Conservation (phyloP, 2,113 vertebrate genomes). For the Ptychochromis oligacanthus region DNA sequence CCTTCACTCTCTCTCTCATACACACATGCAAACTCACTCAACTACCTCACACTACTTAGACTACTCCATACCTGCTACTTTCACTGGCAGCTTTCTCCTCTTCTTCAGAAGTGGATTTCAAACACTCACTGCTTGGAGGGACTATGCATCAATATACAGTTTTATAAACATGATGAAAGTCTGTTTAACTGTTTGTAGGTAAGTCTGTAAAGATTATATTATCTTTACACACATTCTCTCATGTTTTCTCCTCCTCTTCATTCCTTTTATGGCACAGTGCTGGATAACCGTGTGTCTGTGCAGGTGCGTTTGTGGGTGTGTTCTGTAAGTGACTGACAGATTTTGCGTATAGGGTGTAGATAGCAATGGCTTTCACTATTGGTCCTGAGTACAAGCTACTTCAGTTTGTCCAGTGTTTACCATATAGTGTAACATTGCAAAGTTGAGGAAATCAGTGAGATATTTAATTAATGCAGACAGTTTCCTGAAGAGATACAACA, state of each 20-base stretch:
- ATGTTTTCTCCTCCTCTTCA: not conserved
- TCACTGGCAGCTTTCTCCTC: constrained; percentile 51
- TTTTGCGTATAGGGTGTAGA: not conserved
- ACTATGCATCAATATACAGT: constrained; percentile 49
- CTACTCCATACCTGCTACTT: constrained; percentile 56
- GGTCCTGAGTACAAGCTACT: not conserved
- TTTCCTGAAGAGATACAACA: not conserved
- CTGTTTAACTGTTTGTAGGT: constrained; percentile 84
- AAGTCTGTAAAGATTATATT: constrained; percentile 81
- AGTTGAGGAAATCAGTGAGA: not conserved
- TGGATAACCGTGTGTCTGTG: constrained; percentile 15
- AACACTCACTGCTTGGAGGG: constrained; percentile 38
- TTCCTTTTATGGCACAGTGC: constrained; percentile 23
- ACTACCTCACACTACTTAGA: constrained; percentile 50
- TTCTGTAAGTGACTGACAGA: constrained; percentile 35
- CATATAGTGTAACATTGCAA: not conserved
- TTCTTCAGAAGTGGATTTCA: constrained; percentile 60
- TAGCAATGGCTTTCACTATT: not conserved
- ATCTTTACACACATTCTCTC: not conserved
- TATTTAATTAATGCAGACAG: not conserved
- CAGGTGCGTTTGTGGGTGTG: constrained; percentile 32
- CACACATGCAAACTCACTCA: constrained; percentile 24
- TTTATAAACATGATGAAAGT: constrained; percentile 72
- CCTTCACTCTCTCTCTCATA: constrained; percentile 15
- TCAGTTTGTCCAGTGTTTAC: not conserved